Evolutionary conservation across 2,113 vertebrate genomes (phyloP), one percentile per base, ranked within the genome.

Genomic region (Psammodynastes pulverulentus): DNA sequence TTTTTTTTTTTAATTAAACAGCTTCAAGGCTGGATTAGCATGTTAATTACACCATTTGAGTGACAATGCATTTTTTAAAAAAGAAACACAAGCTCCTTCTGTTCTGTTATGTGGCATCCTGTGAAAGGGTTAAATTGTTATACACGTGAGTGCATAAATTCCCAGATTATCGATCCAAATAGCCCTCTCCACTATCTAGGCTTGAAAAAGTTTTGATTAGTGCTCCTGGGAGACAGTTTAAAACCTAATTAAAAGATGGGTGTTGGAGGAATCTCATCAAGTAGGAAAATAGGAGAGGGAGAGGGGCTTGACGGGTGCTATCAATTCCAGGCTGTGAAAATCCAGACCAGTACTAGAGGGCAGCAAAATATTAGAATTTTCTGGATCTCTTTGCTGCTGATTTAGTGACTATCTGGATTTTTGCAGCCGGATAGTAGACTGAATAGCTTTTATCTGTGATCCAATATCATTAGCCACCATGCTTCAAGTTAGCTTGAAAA

Each of bases 21-120:
- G 43, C 48, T 93, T 53, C 85, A 90, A 72, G 10, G 62, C 84
- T 92, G 67, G 48, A 95, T 92, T 93, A 86, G 24, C 8, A 54
- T 49, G 29, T 0, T 94, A 88, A 92, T 88, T 92, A 72, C 87
- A 15, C 46, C 39, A 84, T 88, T 89, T 86, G 53, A 79, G 79
- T n/a, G 46, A 34, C 23, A 4, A 0, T 52, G 45, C 52, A n/a
- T 3, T 72, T 72, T 72, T 34, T 3, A 17, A 21, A 46, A 3
- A 4, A n/a, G 4, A 8, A 34, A 58, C 1, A 67, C 1, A 84
- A 3, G 15, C 90, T 91, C 39, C 67, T 92, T 79, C 7, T 0
- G 48, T 88, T 85, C 54, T 92, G 72, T 79, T 79, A 43, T 79
- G 34, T 79, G 34, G 7, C 34, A 79, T 43, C 34, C 34, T 79